These are phyloP conservation scores for Mythimna pallens DNA, from an alignment of 2,888 invertebrate genomes.

Conservation along the genomic window DNA sequence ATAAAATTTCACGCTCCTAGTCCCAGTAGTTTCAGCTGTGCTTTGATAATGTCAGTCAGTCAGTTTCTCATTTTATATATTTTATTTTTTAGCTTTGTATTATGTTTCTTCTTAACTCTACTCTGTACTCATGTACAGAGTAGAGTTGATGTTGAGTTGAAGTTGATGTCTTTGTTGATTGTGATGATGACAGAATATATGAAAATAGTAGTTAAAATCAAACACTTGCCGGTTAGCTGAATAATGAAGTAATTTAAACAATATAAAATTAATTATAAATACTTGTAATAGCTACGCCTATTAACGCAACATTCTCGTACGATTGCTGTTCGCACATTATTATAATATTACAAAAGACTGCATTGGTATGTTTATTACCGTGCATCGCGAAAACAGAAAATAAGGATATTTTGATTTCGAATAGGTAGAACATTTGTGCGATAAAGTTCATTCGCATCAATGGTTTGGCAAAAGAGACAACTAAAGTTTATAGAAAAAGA, in stretches of 20 bases:
- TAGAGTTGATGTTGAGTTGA: too few species aligned
- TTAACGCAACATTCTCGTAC: slow-evolving; percentile 20
- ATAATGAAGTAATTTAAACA: slow-evolving; percentile 26
- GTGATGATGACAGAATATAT: neutral
- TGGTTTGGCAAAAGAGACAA: too few species aligned
- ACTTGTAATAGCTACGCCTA: slow-evolving; percentile 24
- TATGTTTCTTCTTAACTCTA: too few species aligned
- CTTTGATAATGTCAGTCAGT: too few species aligned
- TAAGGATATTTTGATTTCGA: neutral
- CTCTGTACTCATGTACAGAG: too few species aligned
- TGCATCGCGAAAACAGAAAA: neutral
- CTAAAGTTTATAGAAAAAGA: too few species aligned
- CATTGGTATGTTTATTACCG: slow-evolving; percentile 4
- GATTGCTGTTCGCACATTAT: slow-evolving; percentile 27
- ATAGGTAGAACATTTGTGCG: neutral
- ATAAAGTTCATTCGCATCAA: neutral
- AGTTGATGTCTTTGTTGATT: too few species aligned
- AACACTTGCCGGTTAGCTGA: neutral
- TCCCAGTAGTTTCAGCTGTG: too few species aligned
- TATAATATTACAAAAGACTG: slow-evolving; percentile 37
- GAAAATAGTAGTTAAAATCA: neutral
- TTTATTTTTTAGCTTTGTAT: too few species aligned
- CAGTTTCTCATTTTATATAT: too few species aligned
- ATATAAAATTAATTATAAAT: slow-evolving; percentile 17
- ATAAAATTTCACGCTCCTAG: too few species aligned